These are phyloP conservation scores for Sebastes itinus DNA, from an alignment of 2,797 vertebrate species.

Conservation along the genomic window DNA sequence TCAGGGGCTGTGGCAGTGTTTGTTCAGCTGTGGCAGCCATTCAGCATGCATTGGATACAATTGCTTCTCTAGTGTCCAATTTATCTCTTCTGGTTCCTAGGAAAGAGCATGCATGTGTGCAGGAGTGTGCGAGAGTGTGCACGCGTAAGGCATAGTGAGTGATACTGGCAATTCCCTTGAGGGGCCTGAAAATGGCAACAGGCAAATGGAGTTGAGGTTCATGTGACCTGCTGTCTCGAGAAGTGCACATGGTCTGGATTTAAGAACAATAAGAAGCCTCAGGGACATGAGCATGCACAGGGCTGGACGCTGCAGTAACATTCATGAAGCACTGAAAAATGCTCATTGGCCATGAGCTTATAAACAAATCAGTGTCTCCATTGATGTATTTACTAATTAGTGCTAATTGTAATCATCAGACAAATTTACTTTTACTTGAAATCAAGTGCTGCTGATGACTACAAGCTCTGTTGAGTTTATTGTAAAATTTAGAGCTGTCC, in stretches of 20 bases:
- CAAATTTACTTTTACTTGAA: neutral
- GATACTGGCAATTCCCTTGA: conserved; percentile 58
- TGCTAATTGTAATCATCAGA: neutral
- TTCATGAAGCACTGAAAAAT: neutral
- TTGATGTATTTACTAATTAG: neutral
- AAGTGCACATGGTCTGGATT: conserved; percentile 69
- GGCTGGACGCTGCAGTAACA: neutral
- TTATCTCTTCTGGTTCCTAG: conserved; percentile 44
- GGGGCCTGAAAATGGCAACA: conserved; percentile 68
- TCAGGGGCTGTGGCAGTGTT: conserved; percentile 45
- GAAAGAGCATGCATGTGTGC: conserved; percentile 34
- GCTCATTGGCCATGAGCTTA: neutral
- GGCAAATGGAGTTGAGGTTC: conserved; percentile 65
- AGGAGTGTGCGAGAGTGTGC: conserved; percentile 11
- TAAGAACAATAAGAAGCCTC: conserved; percentile 66
- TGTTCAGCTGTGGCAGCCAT: conserved; percentile 70
- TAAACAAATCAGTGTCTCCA: neutral
- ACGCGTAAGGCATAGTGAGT: conserved; percentile 18
- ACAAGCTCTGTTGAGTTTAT: neutral
- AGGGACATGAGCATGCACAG: conserved; percentile 10
- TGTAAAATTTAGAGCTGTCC: neutral
- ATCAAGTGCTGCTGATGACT: neutral
- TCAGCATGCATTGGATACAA: conserved; percentile 58
- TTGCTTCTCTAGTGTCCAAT: conserved; percentile 68
- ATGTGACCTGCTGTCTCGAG: conserved; percentile 74